phyloP scores from a whole-genome alignment of 2,113 vertebrate genomes.

The Leptobrachium ailaonicum region DNA sequence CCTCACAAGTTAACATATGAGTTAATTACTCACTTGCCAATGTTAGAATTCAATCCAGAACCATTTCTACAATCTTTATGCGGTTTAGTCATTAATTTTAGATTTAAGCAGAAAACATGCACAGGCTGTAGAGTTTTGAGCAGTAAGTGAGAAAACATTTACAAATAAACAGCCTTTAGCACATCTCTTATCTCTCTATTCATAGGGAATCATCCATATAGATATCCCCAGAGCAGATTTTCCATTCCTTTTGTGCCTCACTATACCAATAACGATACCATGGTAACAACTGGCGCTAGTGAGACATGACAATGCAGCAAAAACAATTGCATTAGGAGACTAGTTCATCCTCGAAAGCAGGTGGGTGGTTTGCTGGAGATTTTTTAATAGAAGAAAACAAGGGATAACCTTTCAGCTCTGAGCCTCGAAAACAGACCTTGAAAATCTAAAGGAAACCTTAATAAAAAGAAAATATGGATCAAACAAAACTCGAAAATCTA shows the following conservation, averaged over 20 bases:
- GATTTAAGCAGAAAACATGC: no score
- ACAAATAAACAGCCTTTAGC: no score
- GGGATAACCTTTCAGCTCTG: no score
- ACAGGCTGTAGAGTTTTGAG: no score
- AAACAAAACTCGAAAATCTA: not conserved
- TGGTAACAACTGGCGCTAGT: constrained; percentile 8
- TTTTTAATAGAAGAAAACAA: not conserved
- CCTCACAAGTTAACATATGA: no score
- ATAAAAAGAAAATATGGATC: no score
- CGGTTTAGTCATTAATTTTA: no score
- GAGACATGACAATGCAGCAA: not conserved
- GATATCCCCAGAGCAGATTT: not conserved
- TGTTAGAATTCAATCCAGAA: no score
- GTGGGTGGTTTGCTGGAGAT: not conserved
- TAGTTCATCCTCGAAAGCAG: not conserved
- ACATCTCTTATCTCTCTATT: not conserved
- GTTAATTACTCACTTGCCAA: no score
- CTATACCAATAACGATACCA: not conserved
- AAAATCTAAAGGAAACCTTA: not conserved
- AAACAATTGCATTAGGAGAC: not conserved
- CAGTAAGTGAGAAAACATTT: no score
- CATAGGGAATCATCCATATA: not conserved
- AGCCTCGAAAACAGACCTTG: not conserved
- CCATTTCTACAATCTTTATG: no score
- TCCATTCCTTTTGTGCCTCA: no score